A percentile compares a stretch with the other conserved stretches of the same genome.
Conservation (phyloP, 2,888 invertebrate species). For the Strigamia transsilvanica region DNA sequence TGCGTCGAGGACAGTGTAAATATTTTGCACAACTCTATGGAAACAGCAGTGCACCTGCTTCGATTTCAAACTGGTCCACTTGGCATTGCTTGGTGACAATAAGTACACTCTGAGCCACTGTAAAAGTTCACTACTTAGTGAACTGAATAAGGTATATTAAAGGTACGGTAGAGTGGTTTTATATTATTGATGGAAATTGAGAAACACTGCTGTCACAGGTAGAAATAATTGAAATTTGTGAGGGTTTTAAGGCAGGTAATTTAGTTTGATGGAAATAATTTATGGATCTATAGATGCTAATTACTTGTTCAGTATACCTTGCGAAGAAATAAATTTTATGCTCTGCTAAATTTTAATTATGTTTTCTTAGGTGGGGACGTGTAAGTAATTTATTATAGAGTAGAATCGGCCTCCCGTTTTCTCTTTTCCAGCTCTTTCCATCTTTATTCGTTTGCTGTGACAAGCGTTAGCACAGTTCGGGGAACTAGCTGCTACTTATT, state of each 20-base stretch:
- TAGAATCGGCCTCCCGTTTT: neutral
- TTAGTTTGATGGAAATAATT: slow-evolving; percentile 36
- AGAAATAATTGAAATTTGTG: slow-evolving; percentile 32
- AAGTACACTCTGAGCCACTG: neutral
- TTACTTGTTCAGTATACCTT: slow-evolving; percentile 22
- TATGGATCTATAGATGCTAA: slow-evolving; percentile 44
- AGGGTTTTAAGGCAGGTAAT: slow-evolving; percentile 8
- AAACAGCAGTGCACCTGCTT: slow-evolving; percentile 33
- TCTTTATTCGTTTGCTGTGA: too few relatives aligned
- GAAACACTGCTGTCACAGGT: slow-evolving; percentile 18
- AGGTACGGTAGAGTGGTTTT: neutral
- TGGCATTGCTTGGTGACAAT: slow-evolving; percentile 17
- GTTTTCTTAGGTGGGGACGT: slow-evolving; percentile 14
- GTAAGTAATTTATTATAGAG: neutral
- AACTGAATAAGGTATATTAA: neutral
- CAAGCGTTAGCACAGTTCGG: neutral
- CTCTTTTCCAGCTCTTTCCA: neutral
- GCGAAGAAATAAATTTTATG: slow-evolving; percentile 37
- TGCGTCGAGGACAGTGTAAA: neutral
- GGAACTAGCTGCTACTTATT: neutral
- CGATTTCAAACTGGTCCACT: neutral
- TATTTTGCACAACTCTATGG: slow-evolving; percentile 43
- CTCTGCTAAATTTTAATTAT: slow-evolving; percentile 49
- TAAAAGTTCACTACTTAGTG: neutral
- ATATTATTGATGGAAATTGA: slow-evolving; percentile 17